phyloP scores from a whole-genome alignment of 2,113 vertebrate genomes.

The Nannobrachium achirus region DNA sequence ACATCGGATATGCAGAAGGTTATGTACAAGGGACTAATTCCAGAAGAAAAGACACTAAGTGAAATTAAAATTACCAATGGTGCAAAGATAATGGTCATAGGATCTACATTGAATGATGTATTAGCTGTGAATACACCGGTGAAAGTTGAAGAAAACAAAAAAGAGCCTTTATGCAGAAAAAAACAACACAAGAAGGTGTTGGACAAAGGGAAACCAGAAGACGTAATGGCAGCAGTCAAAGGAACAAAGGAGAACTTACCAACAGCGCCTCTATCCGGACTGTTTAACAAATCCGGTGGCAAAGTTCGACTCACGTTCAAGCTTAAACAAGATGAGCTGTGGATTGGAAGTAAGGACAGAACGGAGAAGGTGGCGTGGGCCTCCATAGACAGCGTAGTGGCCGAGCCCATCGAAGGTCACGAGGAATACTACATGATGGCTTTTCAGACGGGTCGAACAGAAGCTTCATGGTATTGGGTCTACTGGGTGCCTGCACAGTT shows the following conservation, averaged over 20 bases:
- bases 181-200: slow-evolving; percentile 99
- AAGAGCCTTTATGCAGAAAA: slow-evolving; percentile 96
- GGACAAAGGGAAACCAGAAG: slow-evolving; percentile 99
- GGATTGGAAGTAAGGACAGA: slow-evolving; percentile 99
- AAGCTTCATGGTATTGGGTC: slow-evolving; percentile 99
- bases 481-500: slow-evolving; percentile 99
- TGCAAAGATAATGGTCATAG: slow-evolving; percentile 98
- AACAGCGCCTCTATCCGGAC: slow-evolving; percentile 95
- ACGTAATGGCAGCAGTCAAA: slow-evolving; percentile 94
- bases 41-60: slow-evolving; percentile 95
- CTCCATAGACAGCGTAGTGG: slow-evolving; percentile 98
- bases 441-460: slow-evolving; percentile 98
- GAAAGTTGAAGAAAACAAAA: slow-evolving; percentile 96
- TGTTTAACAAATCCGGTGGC: slow-evolving; percentile 98
- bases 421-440: slow-evolving; percentile 99
- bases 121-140: slow-evolving; percentile 96
- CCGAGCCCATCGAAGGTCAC: slow-evolving; percentile 96
- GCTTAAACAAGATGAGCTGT: slow-evolving; percentile 98
- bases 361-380: slow-evolving; percentile 99
- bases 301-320: slow-evolving; percentile 98
- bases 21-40: slow-evolving; percentile 98
- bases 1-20: slow-evolving; percentile 99
- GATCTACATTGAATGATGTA: slow-evolving; percentile 97
- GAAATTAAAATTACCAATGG: slow-evolving; percentile 97
- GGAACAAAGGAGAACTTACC: slow-evolving; percentile 96